Percentiles rank a stretch among this genome's conserved stretches.
Evolutionary conservation across 1,140 invertebrate species (phyloP).

Genomic region (Drosophila neocordata): DNA sequence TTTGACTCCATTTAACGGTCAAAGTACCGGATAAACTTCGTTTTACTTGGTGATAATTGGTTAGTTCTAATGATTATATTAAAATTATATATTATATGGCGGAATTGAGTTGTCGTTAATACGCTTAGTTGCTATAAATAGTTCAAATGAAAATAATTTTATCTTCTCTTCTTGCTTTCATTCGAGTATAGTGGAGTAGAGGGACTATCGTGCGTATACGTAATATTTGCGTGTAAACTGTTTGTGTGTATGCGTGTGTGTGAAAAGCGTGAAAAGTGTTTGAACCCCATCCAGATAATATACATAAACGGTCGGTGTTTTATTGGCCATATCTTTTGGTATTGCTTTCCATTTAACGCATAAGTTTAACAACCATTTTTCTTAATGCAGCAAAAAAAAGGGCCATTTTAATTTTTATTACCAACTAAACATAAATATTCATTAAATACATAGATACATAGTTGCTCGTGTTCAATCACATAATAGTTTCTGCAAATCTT

Average conservation of each 20-base stretch:
- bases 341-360: slow-evolving; percentile 9
- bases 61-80: slow-evolving; percentile 33
- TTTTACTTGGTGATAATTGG: slow-evolving; percentile 46
- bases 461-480: background rate
- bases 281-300: slow-evolving; percentile 30
- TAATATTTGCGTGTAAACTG: slow-evolving; percentile 41
- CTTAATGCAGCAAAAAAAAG: background rate
- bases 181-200: background rate
- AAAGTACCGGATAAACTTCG: slow-evolving; percentile 28
- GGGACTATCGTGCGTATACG: slow-evolving; percentile 50
- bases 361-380: slow-evolving; percentile 1
- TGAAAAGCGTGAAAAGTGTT: slow-evolving; percentile 31
- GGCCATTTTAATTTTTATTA: background rate
- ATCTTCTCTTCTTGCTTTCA: slow-evolving; percentile 2
- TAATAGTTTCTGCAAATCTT: background rate
- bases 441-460: background rate
- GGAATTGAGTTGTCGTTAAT: slow-evolving; percentile 36
- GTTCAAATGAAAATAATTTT: slow-evolving; percentile 24
- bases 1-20: slow-evolving; percentile 41
- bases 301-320: slow-evolving; percentile 6
- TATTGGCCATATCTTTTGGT: slow-evolving; percentile 17
- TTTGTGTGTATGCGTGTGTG: slow-evolving; percentile 10
- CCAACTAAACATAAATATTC: background rate
- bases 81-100: slow-evolving; percentile 39
- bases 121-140: slow-evolving; percentile 1